Evolutionary conservation across 2,888 invertebrate species (phyloP).

Genomic region (Sycophila texana): DNA sequence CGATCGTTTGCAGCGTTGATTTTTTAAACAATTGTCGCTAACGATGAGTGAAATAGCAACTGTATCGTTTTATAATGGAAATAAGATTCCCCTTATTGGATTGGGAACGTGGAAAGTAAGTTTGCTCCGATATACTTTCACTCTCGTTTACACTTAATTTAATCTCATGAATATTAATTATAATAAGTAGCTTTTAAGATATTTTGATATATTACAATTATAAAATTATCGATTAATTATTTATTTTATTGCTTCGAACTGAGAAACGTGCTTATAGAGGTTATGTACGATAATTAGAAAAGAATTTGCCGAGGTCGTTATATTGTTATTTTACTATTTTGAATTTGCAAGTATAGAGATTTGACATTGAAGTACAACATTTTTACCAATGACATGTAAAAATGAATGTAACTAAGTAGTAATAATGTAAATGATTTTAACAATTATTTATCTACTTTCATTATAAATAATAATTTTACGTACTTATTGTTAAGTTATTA

Average conservation of each 20-base stretch:
- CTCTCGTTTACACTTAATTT: neutral
- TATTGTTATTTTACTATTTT: no score
- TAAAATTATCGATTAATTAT: neutral
- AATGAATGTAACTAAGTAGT: no score
- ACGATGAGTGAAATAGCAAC: constrained; percentile 74
- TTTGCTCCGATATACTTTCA: neutral
- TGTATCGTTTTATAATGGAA: constrained; percentile 71
- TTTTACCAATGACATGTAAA: no score
- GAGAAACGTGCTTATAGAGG: no score
- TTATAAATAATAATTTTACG: no score
- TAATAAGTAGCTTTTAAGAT: neutral
- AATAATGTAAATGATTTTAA: no score
- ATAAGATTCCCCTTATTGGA: constrained; percentile 72
- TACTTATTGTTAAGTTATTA: no score
- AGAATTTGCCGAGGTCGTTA: no score
- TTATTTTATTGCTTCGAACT: neutral
- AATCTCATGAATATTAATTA: neutral
- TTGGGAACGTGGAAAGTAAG: constrained; percentile 74
- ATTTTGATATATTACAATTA: neutral
- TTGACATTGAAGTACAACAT: no score
- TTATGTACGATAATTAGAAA: no score
- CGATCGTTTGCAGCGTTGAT: neutral
- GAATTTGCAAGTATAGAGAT: no score
- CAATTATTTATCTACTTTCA: no score
- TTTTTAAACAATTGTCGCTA: neutral